Conservation (phyloP, 2,797 vertebrate species). For the Micropoecilia bifurca region DNA sequence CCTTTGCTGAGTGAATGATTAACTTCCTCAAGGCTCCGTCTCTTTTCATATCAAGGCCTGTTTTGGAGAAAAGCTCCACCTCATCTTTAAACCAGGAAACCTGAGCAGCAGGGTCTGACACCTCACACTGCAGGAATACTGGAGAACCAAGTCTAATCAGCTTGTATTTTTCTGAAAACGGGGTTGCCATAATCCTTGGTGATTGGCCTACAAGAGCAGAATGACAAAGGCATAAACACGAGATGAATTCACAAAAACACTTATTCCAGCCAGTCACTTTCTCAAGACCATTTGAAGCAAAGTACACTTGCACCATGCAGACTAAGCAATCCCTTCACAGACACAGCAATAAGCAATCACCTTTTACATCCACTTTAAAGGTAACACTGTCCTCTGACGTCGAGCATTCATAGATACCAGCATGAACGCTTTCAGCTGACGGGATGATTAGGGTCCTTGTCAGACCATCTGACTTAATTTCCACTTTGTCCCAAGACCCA, state of each 20-base stretch:
- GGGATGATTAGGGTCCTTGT: slow-evolving; percentile 82
- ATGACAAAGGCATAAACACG: slow-evolving; percentile 52
- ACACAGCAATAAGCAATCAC: slow-evolving; percentile 80
- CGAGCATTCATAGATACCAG: slow-evolving; percentile 87
- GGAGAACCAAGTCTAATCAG: slow-evolving; percentile 72
- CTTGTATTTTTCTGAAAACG: slow-evolving; percentile 75
- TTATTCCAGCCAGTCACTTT: slow-evolving; percentile 21
- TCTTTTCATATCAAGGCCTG: slow-evolving; percentile 79
- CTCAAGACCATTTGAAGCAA: slow-evolving; percentile 27
- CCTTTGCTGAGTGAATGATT: slow-evolving; percentile 78
- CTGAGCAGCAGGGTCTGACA: slow-evolving; percentile 72
- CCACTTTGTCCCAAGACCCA: slow-evolving; percentile 75
- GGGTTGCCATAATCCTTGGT: slow-evolving; percentile 74
- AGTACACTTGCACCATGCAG: slow-evolving; percentile 19
- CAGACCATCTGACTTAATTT: slow-evolving; percentile 82
- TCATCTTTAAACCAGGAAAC: slow-evolving; percentile 82
- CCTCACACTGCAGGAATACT: slow-evolving; percentile 81
- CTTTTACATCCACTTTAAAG: slow-evolving; percentile 89
- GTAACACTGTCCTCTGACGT: slow-evolving; percentile 75
- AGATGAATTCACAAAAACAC: slow-evolving; percentile 35
- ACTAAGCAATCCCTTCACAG: slow-evolving; percentile 5
- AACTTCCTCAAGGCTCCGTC: slow-evolving; percentile 74
- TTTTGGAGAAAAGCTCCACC: slow-evolving; percentile 75
- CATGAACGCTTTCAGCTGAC: slow-evolving; percentile 74
- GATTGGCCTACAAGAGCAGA: slow-evolving; percentile 71